phyloP scores from a whole-genome alignment of 1,140 invertebrate species.

The Ceratina australensis region DNA sequence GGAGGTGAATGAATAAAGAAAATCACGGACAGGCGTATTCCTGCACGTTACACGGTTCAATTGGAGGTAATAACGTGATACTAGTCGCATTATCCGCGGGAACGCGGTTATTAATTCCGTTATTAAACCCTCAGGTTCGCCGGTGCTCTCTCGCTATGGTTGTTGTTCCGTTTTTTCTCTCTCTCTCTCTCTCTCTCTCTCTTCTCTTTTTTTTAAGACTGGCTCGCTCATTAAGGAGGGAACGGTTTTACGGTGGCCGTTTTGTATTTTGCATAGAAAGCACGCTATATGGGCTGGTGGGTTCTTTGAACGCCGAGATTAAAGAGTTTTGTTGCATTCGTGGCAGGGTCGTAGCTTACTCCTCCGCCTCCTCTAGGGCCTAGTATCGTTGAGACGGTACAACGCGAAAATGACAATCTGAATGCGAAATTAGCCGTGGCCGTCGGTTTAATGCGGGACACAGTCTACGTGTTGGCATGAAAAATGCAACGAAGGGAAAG shows the following conservation, averaged over 20 bases:
- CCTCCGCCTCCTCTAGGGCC: too few species aligned
- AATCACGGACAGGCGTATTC: not conserved
- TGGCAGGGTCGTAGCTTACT: not conserved
- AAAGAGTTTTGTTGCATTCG: conserved; percentile 28
- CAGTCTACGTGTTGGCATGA: not conserved
- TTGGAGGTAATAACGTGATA: conserved; percentile 27
- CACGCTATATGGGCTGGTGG: not conserved
- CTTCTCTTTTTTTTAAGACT: not conserved
- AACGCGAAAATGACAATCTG: conserved; percentile 46
- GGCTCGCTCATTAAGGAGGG: conserved; percentile 24
- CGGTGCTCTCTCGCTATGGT: not conserved
- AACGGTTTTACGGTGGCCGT: conserved; percentile 20
- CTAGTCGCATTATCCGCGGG: conserved; percentile 10
- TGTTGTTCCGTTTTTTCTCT: conserved; percentile 25
- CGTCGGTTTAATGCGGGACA: conserved; percentile 2
- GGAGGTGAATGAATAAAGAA: not conserved
- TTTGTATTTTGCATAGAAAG: conserved; percentile 28
- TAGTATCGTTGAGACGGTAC: conserved; percentile 7
- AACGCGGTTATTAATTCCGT: conserved; percentile 36
- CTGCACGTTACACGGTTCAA: not conserved
- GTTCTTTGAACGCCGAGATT: conserved; percentile 21
- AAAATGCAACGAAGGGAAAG: conserved; percentile 7
- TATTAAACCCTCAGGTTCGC: conserved; percentile 3
- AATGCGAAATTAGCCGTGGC: conserved; percentile 42
- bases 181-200: not conserved